phyloP scores from a whole-genome alignment of 92 coral and sea anemone genomes.

The Actinostola sp. region DNA sequence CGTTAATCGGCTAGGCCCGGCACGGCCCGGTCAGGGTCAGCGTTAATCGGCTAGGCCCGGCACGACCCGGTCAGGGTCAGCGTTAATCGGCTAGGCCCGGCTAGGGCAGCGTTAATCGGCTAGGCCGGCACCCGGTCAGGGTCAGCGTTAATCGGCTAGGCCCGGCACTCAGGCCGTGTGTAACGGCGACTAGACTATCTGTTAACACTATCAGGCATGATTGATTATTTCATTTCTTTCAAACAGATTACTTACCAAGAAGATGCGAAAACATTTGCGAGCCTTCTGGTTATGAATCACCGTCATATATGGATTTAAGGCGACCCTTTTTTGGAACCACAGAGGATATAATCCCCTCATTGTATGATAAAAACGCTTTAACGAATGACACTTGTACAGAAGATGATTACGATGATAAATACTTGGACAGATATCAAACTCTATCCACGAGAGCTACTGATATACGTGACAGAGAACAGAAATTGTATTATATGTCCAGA shows the following conservation, averaged over 20 bases:
- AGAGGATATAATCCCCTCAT: background rate
- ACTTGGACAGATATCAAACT: background rate
- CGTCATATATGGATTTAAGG: slow-evolving; percentile 2
- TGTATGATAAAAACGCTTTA: slow-evolving; percentile 5
- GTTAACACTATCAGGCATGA: too few species aligned
- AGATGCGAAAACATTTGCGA: slow-evolving; percentile 58
- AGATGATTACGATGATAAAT: slow-evolving; percentile 8
- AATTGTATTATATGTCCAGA: slow-evolving; percentile 1
- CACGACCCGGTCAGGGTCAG: too few species aligned
- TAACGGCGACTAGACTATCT: too few species aligned
- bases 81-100: too few species aligned
- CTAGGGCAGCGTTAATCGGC: too few species aligned
- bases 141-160: too few species aligned
- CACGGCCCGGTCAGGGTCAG: too few species aligned
- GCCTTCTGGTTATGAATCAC: slow-evolving; percentile 62
- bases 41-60: too few species aligned
- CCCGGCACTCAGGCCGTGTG: too few species aligned
- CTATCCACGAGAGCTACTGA: background rate
- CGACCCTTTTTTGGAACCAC: slow-evolving; percentile 6
- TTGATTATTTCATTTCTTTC: background rate
- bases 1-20: too few species aligned
- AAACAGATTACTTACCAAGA: slow-evolving; percentile 26
- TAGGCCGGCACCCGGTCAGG: too few species aligned
- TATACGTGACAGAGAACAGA: background rate
- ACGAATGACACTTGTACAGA: slow-evolving; percentile 14